Percentiles rank a stretch among this genome's conserved stretches.
phyloP scores from a whole-genome alignment of 2,113 vertebrate genomes.

The Strix uralensis region DNA sequence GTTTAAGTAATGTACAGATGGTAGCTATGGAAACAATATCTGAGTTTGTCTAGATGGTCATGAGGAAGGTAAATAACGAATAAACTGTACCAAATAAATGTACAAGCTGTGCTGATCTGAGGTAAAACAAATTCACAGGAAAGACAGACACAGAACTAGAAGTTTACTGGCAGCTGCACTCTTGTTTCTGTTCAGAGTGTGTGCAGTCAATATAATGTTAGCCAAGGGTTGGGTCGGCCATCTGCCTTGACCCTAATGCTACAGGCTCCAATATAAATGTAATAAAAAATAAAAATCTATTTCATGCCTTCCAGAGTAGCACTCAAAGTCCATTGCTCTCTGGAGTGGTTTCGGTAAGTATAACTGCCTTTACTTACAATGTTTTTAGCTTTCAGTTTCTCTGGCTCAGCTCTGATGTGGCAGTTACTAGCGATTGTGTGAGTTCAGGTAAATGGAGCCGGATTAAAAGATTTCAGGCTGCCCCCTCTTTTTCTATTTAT shows the following conservation, averaged over 20 bases:
- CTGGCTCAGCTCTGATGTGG: background rate
- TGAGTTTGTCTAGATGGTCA: background rate
- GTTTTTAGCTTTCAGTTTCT: background rate
- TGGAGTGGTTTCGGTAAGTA: background rate
- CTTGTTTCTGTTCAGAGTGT: background rate
- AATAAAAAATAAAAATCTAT: background rate
- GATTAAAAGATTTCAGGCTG: background rate
- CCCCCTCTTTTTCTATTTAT: background rate
- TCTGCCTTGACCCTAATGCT: constrained; percentile 15
- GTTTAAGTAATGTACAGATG: background rate
- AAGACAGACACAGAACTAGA: background rate
- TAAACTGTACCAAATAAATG: background rate
- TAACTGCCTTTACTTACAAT: background rate
- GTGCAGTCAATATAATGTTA: background rate
- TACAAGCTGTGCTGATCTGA: background rate
- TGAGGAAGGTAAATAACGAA: constrained; percentile 13
- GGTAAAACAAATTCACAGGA: constrained; percentile 1
- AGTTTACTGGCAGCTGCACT: background rate
- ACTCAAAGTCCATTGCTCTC: background rate
- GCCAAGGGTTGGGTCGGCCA: background rate
- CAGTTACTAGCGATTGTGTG: background rate
- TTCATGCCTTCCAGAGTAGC: background rate
- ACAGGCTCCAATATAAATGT: background rate
- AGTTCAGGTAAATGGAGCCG: background rate
- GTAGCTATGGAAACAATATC: constrained; percentile 44